Evolutionary conservation across 2,113 vertebrate genomes (phyloP).

Genomic region (Triplophysa siluroides): DNA sequence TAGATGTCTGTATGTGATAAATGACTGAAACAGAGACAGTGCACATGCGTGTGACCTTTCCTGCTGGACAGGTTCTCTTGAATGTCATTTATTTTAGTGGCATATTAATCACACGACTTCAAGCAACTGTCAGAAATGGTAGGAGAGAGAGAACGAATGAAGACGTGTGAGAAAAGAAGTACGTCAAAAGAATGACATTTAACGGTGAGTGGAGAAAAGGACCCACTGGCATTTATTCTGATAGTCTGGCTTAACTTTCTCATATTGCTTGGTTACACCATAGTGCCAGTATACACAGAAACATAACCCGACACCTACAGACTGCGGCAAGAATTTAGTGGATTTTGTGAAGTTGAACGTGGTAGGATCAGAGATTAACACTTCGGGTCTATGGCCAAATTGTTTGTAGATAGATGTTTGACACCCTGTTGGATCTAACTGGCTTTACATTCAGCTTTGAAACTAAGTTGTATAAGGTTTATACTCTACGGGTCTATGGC

Average conservation of each 20-base stretch:
- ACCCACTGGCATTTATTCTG: slow-evolving; percentile 42
- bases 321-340: background rate
- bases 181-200: slow-evolving; percentile 38
- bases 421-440: too few relatives aligned
- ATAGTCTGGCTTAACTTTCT: slow-evolving; percentile 18
- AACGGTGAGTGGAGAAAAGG: slow-evolving; percentile 24
- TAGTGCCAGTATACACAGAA: slow-evolving; percentile 23
- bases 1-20: background rate
- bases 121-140: slow-evolving; percentile 34
- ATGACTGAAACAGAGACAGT: background rate
- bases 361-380: background rate
- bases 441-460: background rate
- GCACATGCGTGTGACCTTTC: slow-evolving; percentile 31
- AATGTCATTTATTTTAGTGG: slow-evolving; percentile 48
- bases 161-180: slow-evolving; percentile 1
- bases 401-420: too few relatives aligned
- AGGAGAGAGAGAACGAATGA: slow-evolving; percentile 12
- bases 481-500: too few relatives aligned
- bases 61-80: slow-evolving; percentile 33
- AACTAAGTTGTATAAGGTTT: slow-evolving; percentile 8
- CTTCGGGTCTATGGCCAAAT: too few relatives aligned
- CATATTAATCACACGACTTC: slow-evolving; percentile 42
- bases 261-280: slow-evolving; percentile 19
- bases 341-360: background rate
- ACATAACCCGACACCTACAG: background rate